Percentiles rank a stretch among this genome's conserved stretches.
phyloP scores from a whole-genome alignment of 2,888 invertebrate species.

The Limnephilus lunatus region DNA sequence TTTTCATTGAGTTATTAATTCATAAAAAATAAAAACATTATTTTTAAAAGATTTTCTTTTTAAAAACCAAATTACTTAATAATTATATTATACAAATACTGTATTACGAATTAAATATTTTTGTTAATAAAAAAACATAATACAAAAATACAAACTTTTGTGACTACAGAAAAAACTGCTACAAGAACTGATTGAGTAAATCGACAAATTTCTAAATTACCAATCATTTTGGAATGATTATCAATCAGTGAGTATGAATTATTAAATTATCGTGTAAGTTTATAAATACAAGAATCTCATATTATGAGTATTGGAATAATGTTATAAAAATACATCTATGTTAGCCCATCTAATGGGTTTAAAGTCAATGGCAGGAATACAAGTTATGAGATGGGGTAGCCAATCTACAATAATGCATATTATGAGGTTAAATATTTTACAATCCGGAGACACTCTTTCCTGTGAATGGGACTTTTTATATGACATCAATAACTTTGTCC shows the following conservation, averaged over 20 bases:
- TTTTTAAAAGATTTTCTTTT: no score
- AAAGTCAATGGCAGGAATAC: slow-evolving; percentile 33
- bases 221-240: background rate
- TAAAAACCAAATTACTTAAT: no score
- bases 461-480: background rate
- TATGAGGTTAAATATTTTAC: background rate
- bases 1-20: background rate
- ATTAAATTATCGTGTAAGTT: background rate
- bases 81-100: no score
- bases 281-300: slow-evolving; percentile 42
- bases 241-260: background rate
- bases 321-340: slow-evolving; percentile 39
- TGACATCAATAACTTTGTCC: no score
- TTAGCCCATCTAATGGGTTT: slow-evolving; percentile 30
- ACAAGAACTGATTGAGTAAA: background rate
- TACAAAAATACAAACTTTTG: background rate
- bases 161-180: background rate
- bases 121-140: background rate
- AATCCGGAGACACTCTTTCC: background rate
- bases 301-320: slow-evolving; percentile 35
- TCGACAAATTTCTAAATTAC: background rate
- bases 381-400: background rate
- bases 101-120: background rate
- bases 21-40: background rate
- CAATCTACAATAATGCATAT: slow-evolving; percentile 3